Evolutionary conservation across 2,797 vertebrate species (phyloP).

Genomic region (Zenarchopterus dispar): DNA sequence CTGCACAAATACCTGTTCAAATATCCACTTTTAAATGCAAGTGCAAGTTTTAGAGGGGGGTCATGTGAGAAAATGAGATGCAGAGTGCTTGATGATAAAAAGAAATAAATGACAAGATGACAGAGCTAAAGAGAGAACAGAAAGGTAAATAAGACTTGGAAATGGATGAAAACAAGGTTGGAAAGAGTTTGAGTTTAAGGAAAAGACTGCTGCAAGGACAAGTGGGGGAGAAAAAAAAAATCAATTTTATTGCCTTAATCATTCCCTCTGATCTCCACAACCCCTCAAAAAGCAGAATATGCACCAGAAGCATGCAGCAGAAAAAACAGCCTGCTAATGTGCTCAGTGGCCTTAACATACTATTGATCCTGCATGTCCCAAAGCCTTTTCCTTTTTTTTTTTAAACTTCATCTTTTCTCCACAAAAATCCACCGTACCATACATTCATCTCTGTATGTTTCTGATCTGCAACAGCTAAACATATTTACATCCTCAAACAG

Average conservation of each 20-base stretch:
- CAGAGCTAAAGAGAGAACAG: constrained; percentile 4
- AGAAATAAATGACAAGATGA: neutral
- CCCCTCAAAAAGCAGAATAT: constrained; percentile 48
- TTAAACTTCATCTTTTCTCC: constrained; percentile 1
- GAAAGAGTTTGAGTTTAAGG: constrained; percentile 10
- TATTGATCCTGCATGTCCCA: constrained; percentile 48
- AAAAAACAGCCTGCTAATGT: constrained; percentile 51
- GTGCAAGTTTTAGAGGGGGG: constrained; percentile 21
- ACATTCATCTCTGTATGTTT: neutral
- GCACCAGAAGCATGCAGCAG: constrained; percentile 31
- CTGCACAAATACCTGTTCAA: too few relatives aligned
- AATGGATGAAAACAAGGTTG: neutral
- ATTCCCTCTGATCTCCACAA: constrained; percentile 52
- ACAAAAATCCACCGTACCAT: constrained; percentile 2
- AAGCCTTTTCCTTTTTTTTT: neutral
- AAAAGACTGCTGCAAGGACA: constrained; percentile 24
- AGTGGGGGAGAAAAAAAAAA: constrained; percentile 18
- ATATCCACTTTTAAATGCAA: too few relatives aligned
- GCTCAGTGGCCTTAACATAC: constrained; percentile 45
- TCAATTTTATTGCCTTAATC: constrained; percentile 54
- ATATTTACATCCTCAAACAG: neutral
- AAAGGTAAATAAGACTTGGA: constrained; percentile 7
- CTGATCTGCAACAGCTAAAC: constrained; percentile 6
- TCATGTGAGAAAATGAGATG: constrained; percentile 1
- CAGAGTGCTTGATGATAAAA: constrained; percentile 1